These are phyloP conservation scores for Synanthedon formicaeformis DNA, from an alignment of 2,888 invertebrate species.

Conservation along the genomic window DNA sequence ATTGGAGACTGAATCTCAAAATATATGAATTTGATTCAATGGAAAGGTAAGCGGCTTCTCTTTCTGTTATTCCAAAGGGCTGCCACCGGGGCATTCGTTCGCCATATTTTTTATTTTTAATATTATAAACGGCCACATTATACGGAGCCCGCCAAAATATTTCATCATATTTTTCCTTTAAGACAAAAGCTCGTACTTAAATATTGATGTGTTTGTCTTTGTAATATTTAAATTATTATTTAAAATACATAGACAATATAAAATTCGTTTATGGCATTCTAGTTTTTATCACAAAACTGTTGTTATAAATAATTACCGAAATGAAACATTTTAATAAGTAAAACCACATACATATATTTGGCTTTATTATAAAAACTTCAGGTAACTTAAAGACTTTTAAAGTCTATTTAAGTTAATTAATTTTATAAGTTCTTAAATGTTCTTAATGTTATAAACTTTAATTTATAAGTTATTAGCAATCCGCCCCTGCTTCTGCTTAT, in stretches of 20 bases:
- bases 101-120: conserved; percentile 46
- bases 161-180: conserved; percentile 39
- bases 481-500: too few species aligned
- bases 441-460: too few species aligned
- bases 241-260: background rate
- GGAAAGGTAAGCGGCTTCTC: conserved; percentile 67
- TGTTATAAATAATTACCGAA: too few species aligned
- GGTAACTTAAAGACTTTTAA: too few species aligned
- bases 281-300: too few species aligned
- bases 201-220: conserved; percentile 5
- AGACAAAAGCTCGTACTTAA: conserved; percentile 12
- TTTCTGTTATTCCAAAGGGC: conserved; percentile 63
- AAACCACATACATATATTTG: too few species aligned
- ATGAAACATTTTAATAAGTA: too few species aligned
- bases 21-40: conserved; percentile 71
- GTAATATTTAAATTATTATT: background rate
- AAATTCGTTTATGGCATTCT: too few species aligned
- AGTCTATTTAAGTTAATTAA: too few species aligned
- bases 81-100: conserved; percentile 58
- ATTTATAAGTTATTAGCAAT: too few species aligned
- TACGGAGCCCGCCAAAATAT: conserved; percentile 37
- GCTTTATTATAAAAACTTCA: too few species aligned
- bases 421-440: too few species aligned
- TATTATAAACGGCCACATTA: conserved; percentile 51
- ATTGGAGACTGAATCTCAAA: conserved; percentile 71